Base-by-base conservation (phyloP, 2,888 invertebrate genomes). In the Adelognathus sp. region DNA sequence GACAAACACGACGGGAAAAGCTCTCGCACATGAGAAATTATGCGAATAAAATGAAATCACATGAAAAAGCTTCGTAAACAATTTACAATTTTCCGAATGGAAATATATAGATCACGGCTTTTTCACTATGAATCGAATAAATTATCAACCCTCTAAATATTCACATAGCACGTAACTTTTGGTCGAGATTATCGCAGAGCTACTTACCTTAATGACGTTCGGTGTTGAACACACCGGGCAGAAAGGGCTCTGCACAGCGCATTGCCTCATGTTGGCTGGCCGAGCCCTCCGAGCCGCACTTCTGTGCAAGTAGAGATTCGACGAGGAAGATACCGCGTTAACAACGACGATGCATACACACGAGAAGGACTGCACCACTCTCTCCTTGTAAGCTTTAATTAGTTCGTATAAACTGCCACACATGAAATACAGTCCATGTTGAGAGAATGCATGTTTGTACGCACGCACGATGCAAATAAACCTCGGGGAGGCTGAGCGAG, bases 141-240 rank as follows among this genome's bases (percentile, higher is more conserved):
- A n/a, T n/a, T n/a, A n/a, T n/a, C n/a, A n/a, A n/a, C n/a, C n/a
- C n/a, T n/a, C n/a, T n/a, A n/a, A n/a, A n/a, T n/a, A n/a, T n/a
- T n/a, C n/a, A n/a, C n/a, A n/a, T n/a, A n/a, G n/a, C n/a, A n/a
- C n/a, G n/a, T n/a, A n/a, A n/a, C n/a, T n/a, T n/a, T n/a, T n/a
- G n/a, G n/a, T n/a, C n/a, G n/a, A n/a, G n/a, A n/a, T n/a, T n/a
- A n/a, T n/a, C n/a, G n/a, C n/a, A n/a, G n/a, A n/a, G n/a, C n/a
- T 67, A 63, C 75, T 63, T 50, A 67, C 56, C 75, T 79, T 79
- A 79, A 79, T 76, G 79, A 76, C 79, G 79, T 71, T 58, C 75
- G 29, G 66, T 56, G 72, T 72, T 56, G 61, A 79, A 69, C 75
- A 72, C 67, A 67, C 75, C 46, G 67, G 50, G 11, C 54, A 63